Conservation (phyloP, 1,140 invertebrate species). For the Ptiloglossa arizonensis region DNA sequence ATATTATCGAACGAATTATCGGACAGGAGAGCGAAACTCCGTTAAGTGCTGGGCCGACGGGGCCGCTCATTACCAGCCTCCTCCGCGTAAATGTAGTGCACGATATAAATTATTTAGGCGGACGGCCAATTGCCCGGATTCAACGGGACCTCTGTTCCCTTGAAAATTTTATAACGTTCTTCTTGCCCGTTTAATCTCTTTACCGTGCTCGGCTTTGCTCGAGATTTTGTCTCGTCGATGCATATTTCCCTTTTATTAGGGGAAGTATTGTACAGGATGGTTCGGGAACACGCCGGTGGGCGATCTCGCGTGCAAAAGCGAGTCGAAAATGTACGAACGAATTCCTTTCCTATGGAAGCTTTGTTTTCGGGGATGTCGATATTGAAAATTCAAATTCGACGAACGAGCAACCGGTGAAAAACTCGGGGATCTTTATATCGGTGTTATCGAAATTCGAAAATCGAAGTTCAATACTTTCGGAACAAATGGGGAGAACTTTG, state of each 20-base stretch:
- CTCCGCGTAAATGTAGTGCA: conserved; percentile 47
- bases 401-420: no score
- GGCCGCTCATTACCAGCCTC: conserved; percentile 36
- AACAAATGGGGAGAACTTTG: no score
- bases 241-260: neutral
- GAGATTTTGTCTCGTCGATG: conserved; percentile 23
- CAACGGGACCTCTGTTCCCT: conserved; percentile 19
- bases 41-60: conserved; percentile 50
- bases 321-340: neutral
- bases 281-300: neutral
- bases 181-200: neutral
- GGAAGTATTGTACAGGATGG: no score
- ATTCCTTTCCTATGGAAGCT: no score
- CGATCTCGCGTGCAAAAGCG: neutral
- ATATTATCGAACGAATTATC: conserved; percentile 70
- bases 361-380: no score
- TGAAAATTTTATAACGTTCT: conserved; percentile 14
- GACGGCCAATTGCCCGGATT: conserved; percentile 44
- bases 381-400: no score
- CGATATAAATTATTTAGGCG: conserved; percentile 57
- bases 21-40: conserved; percentile 62
- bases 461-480: no score
- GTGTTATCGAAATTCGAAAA: no score
- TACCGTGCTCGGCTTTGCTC: neutral
- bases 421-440: no score